Base-by-base conservation (phyloP, 2,113 vertebrate species). In the Carassius gibelio region DNA sequence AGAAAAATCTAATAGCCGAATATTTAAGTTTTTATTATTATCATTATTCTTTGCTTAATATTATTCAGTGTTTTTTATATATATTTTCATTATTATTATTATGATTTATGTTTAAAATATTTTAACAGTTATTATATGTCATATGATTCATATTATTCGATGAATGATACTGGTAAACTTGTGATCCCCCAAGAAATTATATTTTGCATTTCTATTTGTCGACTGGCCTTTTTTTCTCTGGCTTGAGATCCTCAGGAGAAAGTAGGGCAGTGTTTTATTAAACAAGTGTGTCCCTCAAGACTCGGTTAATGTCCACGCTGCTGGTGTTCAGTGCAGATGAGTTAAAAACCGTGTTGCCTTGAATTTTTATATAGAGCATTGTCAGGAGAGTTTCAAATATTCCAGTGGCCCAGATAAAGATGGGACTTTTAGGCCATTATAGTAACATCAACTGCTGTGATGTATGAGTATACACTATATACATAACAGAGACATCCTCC, bases 341-440 rank as follows among this genome's bases (percentile, higher is more conserved):
- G 84, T 86, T 66, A 45, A 84, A 86, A 80, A 23, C 76, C 26
- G 50, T 80, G 82, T 75, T 82, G 66, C 45, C 64, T 48, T 85
- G 26, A 80, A 87, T 85, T 86, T 90, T 80, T 72, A 87, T 85
- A 76, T 84, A 84, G 88, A 85, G 57, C 75, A 77, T 62, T 59
- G 61, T 75, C 77, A 83, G 42, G 88, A 88, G 90, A 85, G 52
- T 86, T 82, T 88, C 74, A 61, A 80, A 78, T 77, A 52, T 80
- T 61, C 57, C 55, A 34, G 57, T 88, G 88, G 26, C 89, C 89
- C 62, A 76, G 26, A 62, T 85, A 72, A 15, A 0, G 48, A 50
- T 50, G 11, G 11, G n/a, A 71, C 45, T 55, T 52, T 69, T 61
- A 23, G 8, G 69, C n/a, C 42, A 5, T 45, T 42, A 42, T 42